phyloP scores from a whole-genome alignment of 2,113 vertebrate genomes.

The Malurus alboscapulatus region DNA sequence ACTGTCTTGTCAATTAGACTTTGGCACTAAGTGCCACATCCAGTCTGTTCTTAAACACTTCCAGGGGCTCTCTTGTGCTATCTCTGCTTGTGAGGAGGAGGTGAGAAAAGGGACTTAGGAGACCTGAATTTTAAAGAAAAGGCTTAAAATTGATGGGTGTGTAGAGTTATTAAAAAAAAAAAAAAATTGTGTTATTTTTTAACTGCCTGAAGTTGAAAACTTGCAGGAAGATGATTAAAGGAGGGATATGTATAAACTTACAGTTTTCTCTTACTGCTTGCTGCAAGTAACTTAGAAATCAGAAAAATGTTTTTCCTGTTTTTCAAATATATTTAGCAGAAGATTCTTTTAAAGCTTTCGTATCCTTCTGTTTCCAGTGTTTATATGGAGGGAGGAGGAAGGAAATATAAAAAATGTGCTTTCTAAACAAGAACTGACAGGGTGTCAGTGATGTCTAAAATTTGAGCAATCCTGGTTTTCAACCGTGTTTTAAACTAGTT shows the following conservation, averaged over 20 bases:
- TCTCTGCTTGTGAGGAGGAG: neutral
- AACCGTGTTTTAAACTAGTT: neutral
- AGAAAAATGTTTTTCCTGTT: neutral
- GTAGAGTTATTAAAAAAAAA: neutral
- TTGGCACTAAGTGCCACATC: neutral
- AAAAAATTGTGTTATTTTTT: neutral
- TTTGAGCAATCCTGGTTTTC: neutral
- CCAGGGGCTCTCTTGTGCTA: neutral
- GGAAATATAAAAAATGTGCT: neutral
- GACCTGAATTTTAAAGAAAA: neutral
- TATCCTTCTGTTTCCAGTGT: neutral
- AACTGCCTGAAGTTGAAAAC: neutral
- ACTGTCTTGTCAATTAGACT: neutral
- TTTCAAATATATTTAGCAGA: neutral
- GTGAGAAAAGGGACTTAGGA: fast-evolving
- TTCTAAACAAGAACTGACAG: neutral
- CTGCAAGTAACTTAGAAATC: neutral
- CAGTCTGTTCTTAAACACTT: neutral
- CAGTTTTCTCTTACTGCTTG: neutral
- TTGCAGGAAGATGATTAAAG: neutral
- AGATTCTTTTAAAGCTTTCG: neutral
- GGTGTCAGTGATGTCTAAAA: neutral
- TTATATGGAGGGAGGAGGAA: neutral
- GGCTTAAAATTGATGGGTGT: neutral
- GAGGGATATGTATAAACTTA: neutral